Evolutionary conservation across 2,113 vertebrate species (phyloP).

Genomic region (rabbit (Oryctolagus cuniculus)): mOryCun1.1 NC_091447.1:17309501-17310000

Average conservation of each 20-base stretch:
- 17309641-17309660: background rate
- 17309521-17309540: no score
- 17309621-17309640: no score
- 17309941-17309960: background rate
- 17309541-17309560: no score
- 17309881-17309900: background rate
- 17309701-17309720: background rate
- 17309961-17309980: background rate
- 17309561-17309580: no score
- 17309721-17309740: background rate
- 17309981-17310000: background rate
- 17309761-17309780: background rate
- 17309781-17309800: background rate
- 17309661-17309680: background rate
- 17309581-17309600: no score
- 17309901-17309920: background rate
- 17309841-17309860: background rate
- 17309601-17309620: no score
- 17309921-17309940: background rate
- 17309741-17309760: background rate
- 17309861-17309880: background rate
- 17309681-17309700: background rate
- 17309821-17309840: background rate
- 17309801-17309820: background rate
- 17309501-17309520: no score